Percentiles rank a stretch among this genome's conserved stretches.
Evolutionary conservation across 1,140 invertebrate genomes (phyloP).

Genomic region (Papilio glaucus): DNA sequence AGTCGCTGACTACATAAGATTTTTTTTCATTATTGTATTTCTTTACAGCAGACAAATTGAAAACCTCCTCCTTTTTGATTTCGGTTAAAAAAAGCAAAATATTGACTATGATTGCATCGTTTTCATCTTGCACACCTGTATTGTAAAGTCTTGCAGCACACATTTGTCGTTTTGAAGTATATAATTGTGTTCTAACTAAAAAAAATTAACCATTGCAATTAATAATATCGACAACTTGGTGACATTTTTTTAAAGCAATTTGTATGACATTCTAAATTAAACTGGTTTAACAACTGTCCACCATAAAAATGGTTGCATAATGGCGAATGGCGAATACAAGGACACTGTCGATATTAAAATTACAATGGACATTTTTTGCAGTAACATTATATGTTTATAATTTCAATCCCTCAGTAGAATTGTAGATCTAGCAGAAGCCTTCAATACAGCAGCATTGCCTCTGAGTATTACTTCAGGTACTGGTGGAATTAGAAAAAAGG

Average conservation of each 20-base stretch:
- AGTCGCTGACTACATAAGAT: too few relatives aligned
- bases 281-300: too few relatives aligned
- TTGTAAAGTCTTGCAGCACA: conserved; percentile 52
- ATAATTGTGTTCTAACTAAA: conserved; percentile 43
- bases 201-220: not conserved
- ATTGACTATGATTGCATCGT: conserved; percentile 35
- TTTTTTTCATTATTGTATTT: too few relatives aligned
- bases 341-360: too few relatives aligned
- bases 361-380: too few relatives aligned
- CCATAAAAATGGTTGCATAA: too few relatives aligned
- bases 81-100: not conserved
- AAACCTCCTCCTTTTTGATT: too few relatives aligned
- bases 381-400: conserved; percentile 41
- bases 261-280: too few relatives aligned
- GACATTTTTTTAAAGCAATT: too few relatives aligned
- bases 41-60: too few relatives aligned
- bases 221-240: not conserved
- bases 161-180: conserved; percentile 61
- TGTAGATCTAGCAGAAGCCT: conserved; percentile 60
- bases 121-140: conserved; percentile 46
- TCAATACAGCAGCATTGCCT: conserved; percentile 83
- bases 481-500: conserved; percentile 85
- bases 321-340: too few relatives aligned
- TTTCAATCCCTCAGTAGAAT: conserved; percentile 51
- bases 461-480: conserved; percentile 99